Evolutionary conservation across 2,113 vertebrate species (phyloP).

Genomic region (Gymnobelideus leadbeateri): DNA sequence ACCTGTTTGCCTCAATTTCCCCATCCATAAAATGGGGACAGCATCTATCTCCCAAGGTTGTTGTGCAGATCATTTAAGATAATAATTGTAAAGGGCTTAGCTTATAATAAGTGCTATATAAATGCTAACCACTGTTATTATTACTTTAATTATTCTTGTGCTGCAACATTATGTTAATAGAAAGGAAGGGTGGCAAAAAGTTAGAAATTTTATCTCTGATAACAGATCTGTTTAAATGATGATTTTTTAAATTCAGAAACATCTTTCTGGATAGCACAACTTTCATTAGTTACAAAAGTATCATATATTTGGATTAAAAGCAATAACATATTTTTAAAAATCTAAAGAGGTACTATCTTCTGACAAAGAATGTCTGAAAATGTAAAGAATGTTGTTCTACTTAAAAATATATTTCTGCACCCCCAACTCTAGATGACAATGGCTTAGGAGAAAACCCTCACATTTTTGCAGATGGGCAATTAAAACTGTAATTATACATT

Average conservation of each 20-base stretch:
- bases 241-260: background rate
- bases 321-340: background rate
- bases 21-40: background rate
- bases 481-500: background rate
- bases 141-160: background rate
- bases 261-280: background rate
- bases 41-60: background rate
- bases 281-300: background rate
- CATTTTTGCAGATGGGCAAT: conserved; percentile 23
- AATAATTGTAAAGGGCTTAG: background rate
- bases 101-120: background rate
- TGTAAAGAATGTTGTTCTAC: conserved; percentile 40
- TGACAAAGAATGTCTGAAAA: conserved; percentile 54
- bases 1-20: background rate
- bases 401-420: conserved; percentile 42
- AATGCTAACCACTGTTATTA: background rate
- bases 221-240: background rate
- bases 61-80: background rate
- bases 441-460: conserved; percentile 18
- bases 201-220: background rate
- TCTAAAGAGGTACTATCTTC: conserved; percentile 30
- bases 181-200: background rate
- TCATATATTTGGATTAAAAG: background rate
- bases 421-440: conserved; percentile 25
- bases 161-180: background rate